These are phyloP conservation scores for Drosophila bunnanda DNA, from an alignment of 2,888 invertebrate species.

Conservation along the genomic window DNA sequence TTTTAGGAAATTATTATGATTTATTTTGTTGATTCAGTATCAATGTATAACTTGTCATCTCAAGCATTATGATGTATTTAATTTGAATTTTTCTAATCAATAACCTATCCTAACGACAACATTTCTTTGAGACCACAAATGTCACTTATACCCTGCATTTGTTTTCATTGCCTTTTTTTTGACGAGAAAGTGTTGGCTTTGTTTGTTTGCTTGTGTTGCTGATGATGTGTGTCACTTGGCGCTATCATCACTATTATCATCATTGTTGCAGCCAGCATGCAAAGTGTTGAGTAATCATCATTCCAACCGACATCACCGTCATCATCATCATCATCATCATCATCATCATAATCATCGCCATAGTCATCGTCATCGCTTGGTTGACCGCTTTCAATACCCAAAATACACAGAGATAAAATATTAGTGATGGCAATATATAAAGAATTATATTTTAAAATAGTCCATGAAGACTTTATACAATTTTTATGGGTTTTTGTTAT, in stretches of 20 bases:
- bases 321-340: neutral
- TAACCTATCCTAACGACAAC: no score
- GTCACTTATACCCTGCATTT: neutral
- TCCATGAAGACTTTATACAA: neutral
- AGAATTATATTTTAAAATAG: neutral
- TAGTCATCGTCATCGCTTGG: conserved; percentile 16
- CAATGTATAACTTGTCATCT: neutral
- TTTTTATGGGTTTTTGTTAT: neutral
- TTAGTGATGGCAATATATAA: neutral
- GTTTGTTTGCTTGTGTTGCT: conserved; percentile 21
- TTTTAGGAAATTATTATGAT: neutral
- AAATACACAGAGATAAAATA: conserved; percentile 9
- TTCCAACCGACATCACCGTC: conserved; percentile 15
- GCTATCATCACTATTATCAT: conserved; percentile 15
- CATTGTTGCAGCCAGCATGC: conserved; percentile 33
- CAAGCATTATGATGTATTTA: no score
- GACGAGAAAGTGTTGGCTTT: conserved; percentile 32
- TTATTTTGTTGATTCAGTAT: neutral
- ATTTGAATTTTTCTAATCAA: no score
- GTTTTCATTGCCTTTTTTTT: neutral
- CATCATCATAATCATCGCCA: neutral
- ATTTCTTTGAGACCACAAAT: neutral
- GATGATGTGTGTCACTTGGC: conserved; percentile 38
- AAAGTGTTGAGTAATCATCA: conserved; percentile 42
- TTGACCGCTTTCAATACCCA: conserved; percentile 23